These are phyloP conservation scores for Ctenodactylus gundi DNA, from an alignment of 2,113 vertebrate species.

Conservation along the genomic window DNA sequence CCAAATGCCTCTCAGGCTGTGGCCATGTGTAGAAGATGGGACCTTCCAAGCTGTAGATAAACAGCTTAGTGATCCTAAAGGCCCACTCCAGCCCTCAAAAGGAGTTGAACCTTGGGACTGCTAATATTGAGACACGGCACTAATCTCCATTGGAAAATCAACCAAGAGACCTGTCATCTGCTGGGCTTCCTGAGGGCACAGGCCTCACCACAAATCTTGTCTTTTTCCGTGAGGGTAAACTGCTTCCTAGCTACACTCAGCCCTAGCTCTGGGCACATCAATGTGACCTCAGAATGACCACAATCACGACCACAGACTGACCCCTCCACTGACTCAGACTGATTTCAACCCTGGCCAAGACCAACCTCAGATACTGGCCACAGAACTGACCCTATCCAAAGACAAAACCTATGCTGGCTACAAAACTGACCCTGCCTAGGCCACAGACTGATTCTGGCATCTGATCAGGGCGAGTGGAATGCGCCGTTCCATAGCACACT, in stretches of 20 bases:
- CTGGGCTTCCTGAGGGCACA: not conserved
- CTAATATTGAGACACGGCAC: accelerated
- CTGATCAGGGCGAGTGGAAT: not conserved
- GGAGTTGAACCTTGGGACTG: not conserved
- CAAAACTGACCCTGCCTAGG: not conserved
- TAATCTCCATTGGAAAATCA: not conserved
- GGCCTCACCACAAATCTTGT: not conserved
- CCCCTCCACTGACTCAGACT: conserved; percentile 48
- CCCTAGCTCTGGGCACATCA: conserved; percentile 33
- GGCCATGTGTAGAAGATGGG: not conserved
- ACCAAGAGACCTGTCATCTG: not conserved
- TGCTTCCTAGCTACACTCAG: conserved; percentile 3
- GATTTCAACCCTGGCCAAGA: conserved; percentile 1
- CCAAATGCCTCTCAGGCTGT: not conserved
- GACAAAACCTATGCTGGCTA: not conserved
- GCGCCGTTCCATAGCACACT: not conserved
- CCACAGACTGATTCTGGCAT: not conserved
- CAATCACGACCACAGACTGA: conserved; percentile 46
- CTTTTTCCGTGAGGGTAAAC: not conserved
- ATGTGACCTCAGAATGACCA: conserved; percentile 47
- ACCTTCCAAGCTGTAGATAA: not conserved
- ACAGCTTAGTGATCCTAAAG: not conserved
- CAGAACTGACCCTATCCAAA: conserved; percentile 20
- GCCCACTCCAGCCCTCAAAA: not conserved
- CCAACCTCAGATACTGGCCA: conserved; percentile 12